Base-by-base conservation (phyloP, 1,140 invertebrate genomes). In the Orius insidiosus region DNA sequence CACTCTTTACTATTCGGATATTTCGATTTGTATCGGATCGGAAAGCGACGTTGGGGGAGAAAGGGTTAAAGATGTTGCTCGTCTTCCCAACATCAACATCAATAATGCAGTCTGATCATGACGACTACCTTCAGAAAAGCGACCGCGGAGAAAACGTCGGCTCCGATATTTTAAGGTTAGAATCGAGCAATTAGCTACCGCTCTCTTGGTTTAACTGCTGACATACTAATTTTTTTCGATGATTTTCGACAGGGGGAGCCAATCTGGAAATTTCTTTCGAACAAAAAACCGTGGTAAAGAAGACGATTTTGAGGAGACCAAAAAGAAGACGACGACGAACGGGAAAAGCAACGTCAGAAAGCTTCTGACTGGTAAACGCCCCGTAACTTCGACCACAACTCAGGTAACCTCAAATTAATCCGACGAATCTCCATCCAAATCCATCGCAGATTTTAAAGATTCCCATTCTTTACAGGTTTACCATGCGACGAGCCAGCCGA, bases 1-100 rank as follows among this genome's bases (percentile, higher is more conserved):
- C n/a, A 77, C 79, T 9, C 63, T 84, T 37, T 85, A 78, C 55
- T 82, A 80, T 64, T 81, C 78, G 58, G 82, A 85, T 63, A 82
- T 61, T 81, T 85, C 53, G 82, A 87, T 67, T 68, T 85, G 46
- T 85, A 84, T 63, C 71, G 80, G 53, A 68, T 80, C 14, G 79
- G 46, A 34, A n/a, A 36, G 36, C 38, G 39, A 43, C 11, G 19
- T 14, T 8, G 30, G 5, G n/a, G 35, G 36, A 7, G 24, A 36
- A n/a, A 9, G 32, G 33, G 36, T 16, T 5, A 32, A 36, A 10
- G 13, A 35, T 49, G 48, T 19, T 42, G 33, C 2, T 45, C 19
- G 5, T 32, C 41, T 34, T 10, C 47, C 34, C 34, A 44, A 19
- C 46, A 45, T 8, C 32, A 48, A 10, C 47, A 49, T 56, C 0